A percentile compares a stretch with the other conserved stretches of the same genome.
These are phyloP conservation scores for Pseudoatta argentina DNA, from an alignment of 1,140 invertebrate genomes.

Conservation along the genomic window DNA sequence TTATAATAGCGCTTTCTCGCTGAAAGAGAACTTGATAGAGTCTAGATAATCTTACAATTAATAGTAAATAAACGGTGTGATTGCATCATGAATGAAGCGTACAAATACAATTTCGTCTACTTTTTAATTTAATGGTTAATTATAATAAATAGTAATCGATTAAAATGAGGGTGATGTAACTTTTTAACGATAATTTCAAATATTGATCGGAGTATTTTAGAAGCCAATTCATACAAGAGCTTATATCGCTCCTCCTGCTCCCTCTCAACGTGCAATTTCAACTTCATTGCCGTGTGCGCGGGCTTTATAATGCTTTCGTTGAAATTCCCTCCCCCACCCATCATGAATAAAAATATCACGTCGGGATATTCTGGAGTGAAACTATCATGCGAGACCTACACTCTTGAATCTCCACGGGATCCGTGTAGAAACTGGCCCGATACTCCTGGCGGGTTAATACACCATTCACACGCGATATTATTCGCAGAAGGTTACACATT, in stretches of 20 bases:
- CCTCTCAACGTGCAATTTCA: conserved; percentile 37
- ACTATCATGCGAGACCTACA: conserved; percentile 51
- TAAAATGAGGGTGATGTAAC: background rate
- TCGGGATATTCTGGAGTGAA: conserved; percentile 46
- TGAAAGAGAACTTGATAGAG: background rate
- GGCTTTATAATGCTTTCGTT: conserved; percentile 50
- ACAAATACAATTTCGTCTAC: background rate
- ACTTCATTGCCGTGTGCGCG: conserved; percentile 17
- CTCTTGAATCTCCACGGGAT: conserved; percentile 53
- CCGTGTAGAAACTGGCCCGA: conserved; percentile 24
- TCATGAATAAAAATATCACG: conserved; percentile 52
- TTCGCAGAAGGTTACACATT: conserved; percentile 59
- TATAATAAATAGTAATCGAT: background rate
- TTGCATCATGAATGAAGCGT: background rate
- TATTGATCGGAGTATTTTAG: background rate
- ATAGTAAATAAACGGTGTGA: background rate
- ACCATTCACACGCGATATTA: conserved; percentile 61
- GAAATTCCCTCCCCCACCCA: background rate
- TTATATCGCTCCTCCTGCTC: background rate
- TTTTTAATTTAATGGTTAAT: background rate
- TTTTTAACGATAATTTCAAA: background rate
- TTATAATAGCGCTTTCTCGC: background rate
- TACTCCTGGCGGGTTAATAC: conserved; percentile 48
- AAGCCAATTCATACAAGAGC: conserved; percentile 6
- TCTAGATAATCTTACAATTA: background rate